A percentile compares a stretch with the other conserved stretches of the same genome.
phyloP scores from a whole-genome alignment of 1,140 invertebrate species.

The Fopius arisanus region DNA sequence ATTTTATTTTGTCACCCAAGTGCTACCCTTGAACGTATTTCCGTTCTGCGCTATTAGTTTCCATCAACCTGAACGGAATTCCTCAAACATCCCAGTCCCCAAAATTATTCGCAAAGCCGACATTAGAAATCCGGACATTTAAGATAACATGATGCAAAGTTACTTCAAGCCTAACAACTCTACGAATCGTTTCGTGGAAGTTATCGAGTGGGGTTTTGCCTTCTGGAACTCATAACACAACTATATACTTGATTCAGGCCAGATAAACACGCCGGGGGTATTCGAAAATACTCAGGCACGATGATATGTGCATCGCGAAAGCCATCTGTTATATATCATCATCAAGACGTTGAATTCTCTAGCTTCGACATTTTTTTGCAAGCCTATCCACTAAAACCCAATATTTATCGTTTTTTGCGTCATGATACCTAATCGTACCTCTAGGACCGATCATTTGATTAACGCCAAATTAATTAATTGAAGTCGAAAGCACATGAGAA shows the following conservation, averaged over 20 bases:
- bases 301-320: slow-evolving; percentile 16
- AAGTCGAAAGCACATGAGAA: no score
- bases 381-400: no score
- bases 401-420: no score
- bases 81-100: background rate
- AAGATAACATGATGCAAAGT: background rate
- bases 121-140: no score
- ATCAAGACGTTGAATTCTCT: background rate
- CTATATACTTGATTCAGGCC: slow-evolving; percentile 58
- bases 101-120: background rate
- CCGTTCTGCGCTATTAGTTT: background rate
- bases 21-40: background rate
- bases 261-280: slow-evolving; percentile 54
- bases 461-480: no score
- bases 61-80: background rate
- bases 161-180: background rate
- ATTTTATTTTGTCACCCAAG: no score
- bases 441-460: no score
- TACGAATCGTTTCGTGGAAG: slow-evolving; percentile 50
- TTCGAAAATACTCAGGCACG: slow-evolving; percentile 54
- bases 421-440: no score
- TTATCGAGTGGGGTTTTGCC: slow-evolving; percentile 45
- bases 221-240: slow-evolving; percentile 59
- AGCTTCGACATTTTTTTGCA: background rate
- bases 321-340: slow-evolving; percentile 2